Percentiles rank a stretch among this genome's conserved stretches.
Conservation (phyloP, 1,140 invertebrate genomes). For the Heliconius himera region DNA sequence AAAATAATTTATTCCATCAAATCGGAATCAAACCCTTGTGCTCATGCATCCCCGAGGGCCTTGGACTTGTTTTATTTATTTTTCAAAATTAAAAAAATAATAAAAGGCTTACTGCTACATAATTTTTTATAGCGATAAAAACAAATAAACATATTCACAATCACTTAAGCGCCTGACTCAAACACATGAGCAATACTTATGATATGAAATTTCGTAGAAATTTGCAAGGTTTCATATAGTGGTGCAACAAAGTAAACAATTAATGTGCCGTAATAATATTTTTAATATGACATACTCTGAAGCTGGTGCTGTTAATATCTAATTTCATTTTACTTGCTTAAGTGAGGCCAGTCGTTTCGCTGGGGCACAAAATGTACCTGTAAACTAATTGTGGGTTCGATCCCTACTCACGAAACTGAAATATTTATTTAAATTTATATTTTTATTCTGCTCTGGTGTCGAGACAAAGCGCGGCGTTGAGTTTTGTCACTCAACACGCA, state of each 20-base stretch:
- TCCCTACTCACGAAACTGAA: too few species aligned
- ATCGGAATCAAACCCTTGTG: too few species aligned
- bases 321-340: background rate
- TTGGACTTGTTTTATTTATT: too few species aligned
- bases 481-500: too few species aligned
- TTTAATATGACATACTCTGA: background rate
- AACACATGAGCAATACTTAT: conserved; percentile 11
- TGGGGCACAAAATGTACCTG: too few species aligned
- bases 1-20: too few species aligned
- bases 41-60: too few species aligned
- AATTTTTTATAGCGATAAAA: background rate
- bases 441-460: too few species aligned
- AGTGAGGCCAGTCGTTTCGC: background rate
- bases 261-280: background rate
- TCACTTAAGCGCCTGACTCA: conserved; percentile 9
- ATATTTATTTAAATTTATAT: too few species aligned
- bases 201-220: background rate
- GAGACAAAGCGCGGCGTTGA: too few species aligned
- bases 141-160: background rate
- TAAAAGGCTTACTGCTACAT: background rate
- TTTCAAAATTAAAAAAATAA: background rate
- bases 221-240: background rate
- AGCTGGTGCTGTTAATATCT: background rate
- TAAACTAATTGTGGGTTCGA: too few species aligned
- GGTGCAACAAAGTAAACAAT: conserved; percentile 5